Base-by-base conservation (phyloP, 2,113 vertebrate species). In the Toxostoma redivivum region DNA sequence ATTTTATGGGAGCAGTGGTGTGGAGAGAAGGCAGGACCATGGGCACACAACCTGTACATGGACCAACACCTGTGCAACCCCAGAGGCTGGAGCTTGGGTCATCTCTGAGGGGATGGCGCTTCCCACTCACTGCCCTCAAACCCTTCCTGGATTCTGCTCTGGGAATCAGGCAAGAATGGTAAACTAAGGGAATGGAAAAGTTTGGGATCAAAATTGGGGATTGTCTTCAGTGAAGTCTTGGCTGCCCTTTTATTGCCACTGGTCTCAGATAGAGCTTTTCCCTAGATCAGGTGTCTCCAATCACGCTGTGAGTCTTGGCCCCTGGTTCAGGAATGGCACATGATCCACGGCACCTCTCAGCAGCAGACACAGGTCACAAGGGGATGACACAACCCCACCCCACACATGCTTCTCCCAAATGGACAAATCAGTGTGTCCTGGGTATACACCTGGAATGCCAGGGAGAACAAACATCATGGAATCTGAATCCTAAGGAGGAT, bases 251-350 rank as follows among this genome's bases (percentile, higher is more conserved):
- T 66, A 54, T 66, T 37, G 56, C 28, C 45, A 57, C 18, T 60
- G 45, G 17, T 16, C n/a, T 47, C 62, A 61, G 48, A 51, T 3
- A 30, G 2, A 58, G 61, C 7, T 62, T 42, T 31, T 30, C 33
- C 22, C n/a, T 20, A 22, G 35, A 35, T 5, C 24, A 48, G 38
- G 11, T 37, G 8, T 30, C 6, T 83, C 58, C 0, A 0, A 37
- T n/a, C 18, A 21, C 1, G 1, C 19, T 22, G 0, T 16, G 21
- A 74, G 61, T 45, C 51, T 30, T 48, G 24, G 22, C 6, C 48
- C 9, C 1, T 35, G 12, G 11, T 10, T 81, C 60, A 65, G 64
- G 58, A 38, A 58, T 27, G 53, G 33, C 11, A 67, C 6, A 18
- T 15, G n/a, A 27, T 54, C 50, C 50, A 28, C 0, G 0, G 40